Percentiles rank a stretch among this genome's conserved stretches.
phyloP scores from a whole-genome alignment of 1,140 invertebrate species.

The Zelostemma sp. region DNA sequence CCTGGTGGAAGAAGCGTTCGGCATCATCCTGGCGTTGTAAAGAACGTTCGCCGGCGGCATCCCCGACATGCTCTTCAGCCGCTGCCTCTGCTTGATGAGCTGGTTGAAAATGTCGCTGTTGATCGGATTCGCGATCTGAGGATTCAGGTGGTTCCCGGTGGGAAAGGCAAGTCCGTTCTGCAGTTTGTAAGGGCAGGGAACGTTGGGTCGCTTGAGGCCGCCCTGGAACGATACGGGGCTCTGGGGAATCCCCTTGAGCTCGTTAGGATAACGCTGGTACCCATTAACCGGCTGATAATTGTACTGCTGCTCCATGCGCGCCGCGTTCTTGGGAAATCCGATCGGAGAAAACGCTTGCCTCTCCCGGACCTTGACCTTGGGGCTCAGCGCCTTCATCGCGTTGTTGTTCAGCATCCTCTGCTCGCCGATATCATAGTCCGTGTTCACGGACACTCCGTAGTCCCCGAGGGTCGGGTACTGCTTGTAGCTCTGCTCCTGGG shows the following conservation, averaged over 20 bases:
- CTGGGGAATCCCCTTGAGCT: slow-evolving; percentile 54
- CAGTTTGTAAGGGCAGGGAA: slow-evolving; percentile 54
- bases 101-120: slow-evolving; percentile 60
- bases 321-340: slow-evolving; percentile 59
- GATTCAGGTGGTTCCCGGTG: slow-evolving; percentile 41
- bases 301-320: slow-evolving; percentile 51
- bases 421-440: slow-evolving; percentile 29
- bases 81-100: slow-evolving; percentile 53
- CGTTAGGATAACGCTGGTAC: slow-evolving; percentile 59
- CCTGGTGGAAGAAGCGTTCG: slow-evolving; percentile 29
- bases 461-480: slow-evolving; percentile 55
- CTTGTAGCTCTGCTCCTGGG: slow-evolving; percentile 59
- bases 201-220: slow-evolving; percentile 49
- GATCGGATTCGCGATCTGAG: slow-evolving; percentile 45
- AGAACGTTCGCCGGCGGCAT: slow-evolving; percentile 55
- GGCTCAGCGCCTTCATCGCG: slow-evolving; percentile 57
- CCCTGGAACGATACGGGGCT: slow-evolving; percentile 52
- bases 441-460: slow-evolving; percentile 47
- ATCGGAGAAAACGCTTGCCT: slow-evolving; percentile 58
- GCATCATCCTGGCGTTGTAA: slow-evolving; percentile 59
- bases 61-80: slow-evolving; percentile 35
- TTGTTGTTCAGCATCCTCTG: slow-evolving; percentile 52
- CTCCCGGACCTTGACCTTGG: slow-evolving; percentile 47
- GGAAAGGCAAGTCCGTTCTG: slow-evolving; percentile 51
- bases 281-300: slow-evolving; percentile 57